A percentile compares a stretch with the other conserved stretches of the same genome.
These are phyloP conservation scores for Hololepta plana DNA, from an alignment of 2,888 invertebrate species.

Conservation along the genomic window DNA sequence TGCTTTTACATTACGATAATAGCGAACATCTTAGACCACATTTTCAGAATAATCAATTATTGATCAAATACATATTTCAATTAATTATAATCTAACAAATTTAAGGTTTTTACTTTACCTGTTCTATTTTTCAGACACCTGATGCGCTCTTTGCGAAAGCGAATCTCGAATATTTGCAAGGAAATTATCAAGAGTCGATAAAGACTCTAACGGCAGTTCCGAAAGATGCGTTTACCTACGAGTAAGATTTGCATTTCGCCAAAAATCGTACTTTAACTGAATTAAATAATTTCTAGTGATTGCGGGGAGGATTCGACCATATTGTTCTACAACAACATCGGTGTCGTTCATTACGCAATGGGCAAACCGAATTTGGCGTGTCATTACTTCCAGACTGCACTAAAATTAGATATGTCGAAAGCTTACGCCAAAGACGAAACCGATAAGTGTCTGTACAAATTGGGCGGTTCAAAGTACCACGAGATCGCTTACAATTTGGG, in stretches of 20 bases:
- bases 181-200: slow-evolving; percentile 41
- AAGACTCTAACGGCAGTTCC: slow-evolving; percentile 34
- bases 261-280: background rate
- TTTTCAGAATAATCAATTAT: no score
- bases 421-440: background rate
- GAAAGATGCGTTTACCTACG: slow-evolving; percentile 27
- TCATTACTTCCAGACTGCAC: slow-evolving; percentile 61
- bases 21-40: no score
- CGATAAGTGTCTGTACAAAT: slow-evolving; percentile 30
- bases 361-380: slow-evolving; percentile 65
- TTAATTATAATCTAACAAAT: no score
- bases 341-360: slow-evolving; percentile 61
- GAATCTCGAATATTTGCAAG: slow-evolving; percentile 43
- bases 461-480: slow-evolving; percentile 41
- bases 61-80: no score
- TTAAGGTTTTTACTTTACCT: no score
- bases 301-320: slow-evolving; percentile 41
- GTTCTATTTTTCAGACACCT: slow-evolving; percentile 26
- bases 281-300: slow-evolving; percentile 22
- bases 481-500: slow-evolving; percentile 68
- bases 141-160: slow-evolving; percentile 39
- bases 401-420: slow-evolving; percentile 41
- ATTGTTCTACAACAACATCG: slow-evolving; percentile 65
- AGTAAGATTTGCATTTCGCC: slow-evolving; percentile 19
- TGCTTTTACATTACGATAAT: no score